Evolutionary conservation across 2,797 vertebrate species (phyloP), one percentile per base, ranked within the genome.

Genomic region (Pangasius larnaudii): DNA sequence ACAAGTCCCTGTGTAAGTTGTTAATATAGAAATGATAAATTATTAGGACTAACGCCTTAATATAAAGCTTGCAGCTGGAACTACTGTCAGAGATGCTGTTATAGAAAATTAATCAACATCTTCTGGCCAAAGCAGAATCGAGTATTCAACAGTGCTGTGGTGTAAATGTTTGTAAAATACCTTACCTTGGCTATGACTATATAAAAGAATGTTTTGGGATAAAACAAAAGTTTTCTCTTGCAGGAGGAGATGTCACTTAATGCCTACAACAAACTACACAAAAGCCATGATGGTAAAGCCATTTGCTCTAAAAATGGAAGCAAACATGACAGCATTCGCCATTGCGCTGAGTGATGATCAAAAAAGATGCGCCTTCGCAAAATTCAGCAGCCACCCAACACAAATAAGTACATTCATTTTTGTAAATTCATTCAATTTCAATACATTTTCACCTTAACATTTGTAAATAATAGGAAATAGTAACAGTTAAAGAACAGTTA

Each of bases 341-440:
- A 61, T 92, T 33, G 93, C 94, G 75, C 86, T 85, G 75, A 86
- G 30, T 1, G 7, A 58, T 18, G 71, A 90, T 11, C 83, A 75
- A 10, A 14, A 18, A 30, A 89, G 90, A 1, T 96, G 96, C 89
- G 91, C 91, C 11, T 91, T 91, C 67, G 88, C 92, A 0, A 19
- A 84, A 59, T 96, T 96, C 87, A 89, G 2, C 2, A 93, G 86
- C 39, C 51, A 18, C 0, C 86, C 91, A 0, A 2, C 0, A 6
- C 11, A 19, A 5, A 46, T 95, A 53, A 9, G 95, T 96, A 89
- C 90, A 94, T 85, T 91, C 27, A 5, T n/a, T 42, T 42, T 24
- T 59, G 19, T 14, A 2, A 11, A 4, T 80, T 9, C 24, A 36
- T 81, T 49, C 19, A 5, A 30, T 51, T 53, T 11, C 14, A 69